Percentiles rank a stretch among this genome's conserved stretches.
These are phyloP conservation scores for Adela reaumurella DNA, from an alignment of 2,888 invertebrate genomes.

Conservation along the genomic window DNA sequence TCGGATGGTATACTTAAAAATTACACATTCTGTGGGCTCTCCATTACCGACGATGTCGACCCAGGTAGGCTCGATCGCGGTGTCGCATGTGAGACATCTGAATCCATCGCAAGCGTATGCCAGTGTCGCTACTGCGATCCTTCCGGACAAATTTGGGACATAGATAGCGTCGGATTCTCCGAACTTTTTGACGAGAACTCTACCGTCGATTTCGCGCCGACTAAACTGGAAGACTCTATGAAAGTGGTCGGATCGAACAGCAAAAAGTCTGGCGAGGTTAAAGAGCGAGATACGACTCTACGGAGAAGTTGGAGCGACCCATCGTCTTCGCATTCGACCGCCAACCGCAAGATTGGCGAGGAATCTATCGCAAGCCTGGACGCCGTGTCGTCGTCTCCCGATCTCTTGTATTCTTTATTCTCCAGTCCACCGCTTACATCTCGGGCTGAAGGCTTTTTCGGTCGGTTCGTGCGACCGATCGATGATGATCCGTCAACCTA, in stretches of 20 bases:
- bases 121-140: slow-evolving; percentile 77
- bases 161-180: slow-evolving; percentile 56
- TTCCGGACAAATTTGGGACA: slow-evolving; percentile 71
- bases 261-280: slow-evolving; percentile 29
- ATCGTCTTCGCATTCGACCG: slow-evolving; percentile 24
- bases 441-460: slow-evolving; percentile 27
- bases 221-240: slow-evolving; percentile 49
- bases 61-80: slow-evolving; percentile 40
- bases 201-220: slow-evolving; percentile 44
- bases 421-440: slow-evolving; percentile 26
- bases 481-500: slow-evolving; percentile 17
- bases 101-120: slow-evolving; percentile 54
- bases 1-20: slow-evolving; percentile 35
- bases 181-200: slow-evolving; percentile 47
- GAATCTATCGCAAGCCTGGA: slow-evolving; percentile 29
- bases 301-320: slow-evolving; percentile 65
- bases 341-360: slow-evolving; percentile 30
- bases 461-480: slow-evolving; percentile 35
- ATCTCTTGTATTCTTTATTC: slow-evolving; percentile 41
- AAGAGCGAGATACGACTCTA: slow-evolving; percentile 26
- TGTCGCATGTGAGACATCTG: slow-evolving; percentile 27
- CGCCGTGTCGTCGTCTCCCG: slow-evolving; percentile 37
- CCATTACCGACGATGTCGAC: slow-evolving; percentile 48
- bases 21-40: slow-evolving; percentile 51
- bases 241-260: slow-evolving; percentile 45